Evolutionary conservation across 2,113 vertebrate genomes (phyloP).

Genomic region (Notechis scutatus): DNA sequence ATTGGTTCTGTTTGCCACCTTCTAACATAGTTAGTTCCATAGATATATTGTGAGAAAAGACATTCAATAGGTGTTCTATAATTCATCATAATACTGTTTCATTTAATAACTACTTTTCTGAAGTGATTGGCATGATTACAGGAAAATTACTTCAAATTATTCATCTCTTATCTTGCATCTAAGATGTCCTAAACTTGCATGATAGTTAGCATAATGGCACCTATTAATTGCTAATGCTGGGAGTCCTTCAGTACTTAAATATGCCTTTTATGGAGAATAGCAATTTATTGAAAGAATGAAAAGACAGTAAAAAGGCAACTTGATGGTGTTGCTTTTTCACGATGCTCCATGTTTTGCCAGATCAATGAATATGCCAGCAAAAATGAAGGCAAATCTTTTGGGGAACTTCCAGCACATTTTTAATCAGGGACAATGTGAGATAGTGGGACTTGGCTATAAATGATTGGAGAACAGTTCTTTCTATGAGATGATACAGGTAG

Average conservation of each 20-base stretch:
- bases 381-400: not conserved
- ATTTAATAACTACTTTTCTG: conserved; percentile 85
- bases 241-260: conserved; percentile 74
- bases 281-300: conserved; percentile 70
- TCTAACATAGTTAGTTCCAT: conserved; percentile 59
- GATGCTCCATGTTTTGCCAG: conserved; percentile 60
- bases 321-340: conserved; percentile 48
- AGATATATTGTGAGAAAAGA: conserved; percentile 75
- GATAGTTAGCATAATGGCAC: conserved; percentile 76
- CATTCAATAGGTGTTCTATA: conserved; percentile 79
- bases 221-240: conserved; percentile 79
- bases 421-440: not conserved
- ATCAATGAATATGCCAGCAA: conserved; percentile 56
- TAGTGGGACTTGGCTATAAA: not conserved
- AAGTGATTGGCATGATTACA: conserved; percentile 85
- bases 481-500: not conserved
- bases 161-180: conserved; percentile 81
- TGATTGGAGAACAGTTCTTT: not conserved
- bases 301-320: conserved; percentile 54
- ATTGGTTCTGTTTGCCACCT: conserved; percentile 70
- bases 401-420: not conserved
- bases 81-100: conserved; percentile 83
- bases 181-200: conserved; percentile 80
- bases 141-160: conserved; percentile 86
- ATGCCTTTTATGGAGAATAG: conserved; percentile 65